Conservation (phyloP, 2,888 invertebrate species). For the Dugesia japonica region DNA sequence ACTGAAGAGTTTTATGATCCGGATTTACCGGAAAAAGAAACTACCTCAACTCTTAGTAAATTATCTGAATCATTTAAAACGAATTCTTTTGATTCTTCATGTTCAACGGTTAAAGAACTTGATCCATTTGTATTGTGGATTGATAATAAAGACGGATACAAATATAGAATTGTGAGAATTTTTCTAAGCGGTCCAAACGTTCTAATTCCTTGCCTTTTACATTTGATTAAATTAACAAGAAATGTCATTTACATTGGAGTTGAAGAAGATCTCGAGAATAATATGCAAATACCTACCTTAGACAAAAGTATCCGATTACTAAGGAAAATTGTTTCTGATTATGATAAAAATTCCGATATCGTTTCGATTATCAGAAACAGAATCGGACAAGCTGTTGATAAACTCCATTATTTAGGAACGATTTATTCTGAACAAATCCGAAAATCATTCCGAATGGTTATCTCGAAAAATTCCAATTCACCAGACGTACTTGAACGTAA, state of each 20-base stretch:
- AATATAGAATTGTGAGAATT: conserved; percentile 8
- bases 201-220: neutral
- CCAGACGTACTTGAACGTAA: neutral
- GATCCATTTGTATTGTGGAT: neutral
- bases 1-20: neutral
- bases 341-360: neutral
- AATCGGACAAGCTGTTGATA: neutral
- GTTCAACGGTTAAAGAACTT: neutral
- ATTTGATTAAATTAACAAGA: neutral
- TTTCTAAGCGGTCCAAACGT: neutral
- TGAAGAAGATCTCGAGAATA: neutral
- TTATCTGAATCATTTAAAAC: neutral
- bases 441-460: neutral
- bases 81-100: neutral
- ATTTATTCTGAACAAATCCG: neutral
- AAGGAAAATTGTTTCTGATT: neutral
- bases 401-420: neutral
- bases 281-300: neutral
- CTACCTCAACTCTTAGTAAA: neutral
- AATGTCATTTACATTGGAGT: neutral
- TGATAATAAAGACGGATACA: neutral
- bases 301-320: neutral
- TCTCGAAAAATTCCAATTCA: neutral
- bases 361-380: neutral
- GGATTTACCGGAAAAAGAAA: neutral